These are phyloP conservation scores for Dicyrtoma fusca DNA, from an alignment of 2,888 invertebrate species.

Conservation along the genomic window DNA sequence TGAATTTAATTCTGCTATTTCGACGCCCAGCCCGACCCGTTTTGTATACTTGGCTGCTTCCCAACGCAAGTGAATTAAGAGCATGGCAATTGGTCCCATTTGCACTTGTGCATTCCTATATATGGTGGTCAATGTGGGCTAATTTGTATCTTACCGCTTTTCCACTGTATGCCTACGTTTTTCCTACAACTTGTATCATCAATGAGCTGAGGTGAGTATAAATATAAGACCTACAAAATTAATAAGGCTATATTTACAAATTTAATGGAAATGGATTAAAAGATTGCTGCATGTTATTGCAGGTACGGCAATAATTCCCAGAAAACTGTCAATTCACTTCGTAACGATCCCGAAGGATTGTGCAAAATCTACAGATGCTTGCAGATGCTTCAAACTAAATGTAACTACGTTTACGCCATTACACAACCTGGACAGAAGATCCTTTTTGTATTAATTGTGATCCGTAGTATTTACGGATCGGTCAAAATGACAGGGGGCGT, in stretches of 20 bases:
- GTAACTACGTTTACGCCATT: background rate
- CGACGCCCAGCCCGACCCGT: constrained; percentile 6
- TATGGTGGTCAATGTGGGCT: constrained; percentile 15
- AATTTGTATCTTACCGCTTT: constrained; percentile 9
- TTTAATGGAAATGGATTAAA: too few species aligned
- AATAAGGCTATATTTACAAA: too few species aligned
- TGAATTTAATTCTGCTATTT: background rate
- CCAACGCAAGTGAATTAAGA: background rate
- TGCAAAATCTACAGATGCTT: background rate
- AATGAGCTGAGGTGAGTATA: background rate
- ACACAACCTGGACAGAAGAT: background rate
- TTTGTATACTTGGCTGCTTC: background rate
- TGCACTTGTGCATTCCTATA: background rate
- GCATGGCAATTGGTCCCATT: background rate
- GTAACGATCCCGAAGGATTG: background rate
- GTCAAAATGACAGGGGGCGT: constrained; percentile 4
- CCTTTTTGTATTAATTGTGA: background rate
- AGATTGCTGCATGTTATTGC: too few species aligned
- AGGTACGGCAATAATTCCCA: background rate
- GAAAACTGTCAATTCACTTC: too few species aligned
- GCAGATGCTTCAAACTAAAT: background rate
- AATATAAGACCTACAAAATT: background rate
- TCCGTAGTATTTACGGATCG: constrained; percentile 6
- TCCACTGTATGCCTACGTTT: constrained; percentile 13
- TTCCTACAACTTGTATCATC: background rate